phyloP scores from a whole-genome alignment of 2,797 vertebrate species.

The Gallinago nigripennis region DNA sequence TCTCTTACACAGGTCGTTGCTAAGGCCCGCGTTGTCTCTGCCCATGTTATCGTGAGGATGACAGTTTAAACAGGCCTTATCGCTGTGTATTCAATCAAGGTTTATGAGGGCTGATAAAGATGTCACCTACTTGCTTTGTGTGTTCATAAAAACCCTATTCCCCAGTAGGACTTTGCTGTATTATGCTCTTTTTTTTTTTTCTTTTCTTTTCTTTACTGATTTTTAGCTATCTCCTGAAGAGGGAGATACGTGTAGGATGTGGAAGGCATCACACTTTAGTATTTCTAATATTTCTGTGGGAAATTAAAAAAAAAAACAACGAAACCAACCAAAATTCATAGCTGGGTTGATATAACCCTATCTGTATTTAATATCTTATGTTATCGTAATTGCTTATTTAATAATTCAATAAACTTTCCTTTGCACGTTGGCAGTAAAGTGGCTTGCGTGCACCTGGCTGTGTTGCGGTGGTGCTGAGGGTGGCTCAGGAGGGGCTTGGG shows the following conservation, averaged over 20 bases:
- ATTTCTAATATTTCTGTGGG: background rate
- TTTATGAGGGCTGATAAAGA: slow-evolving; percentile 99
- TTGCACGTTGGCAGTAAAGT: slow-evolving; percentile 80
- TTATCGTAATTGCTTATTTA: slow-evolving; percentile 89
- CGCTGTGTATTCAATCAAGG: slow-evolving; percentile 95
- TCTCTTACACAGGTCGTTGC: slow-evolving; percentile 51
- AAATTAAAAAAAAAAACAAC: background rate
- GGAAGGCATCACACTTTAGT: background rate
- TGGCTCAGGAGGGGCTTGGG: slow-evolving; percentile 3
- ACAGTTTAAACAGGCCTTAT: slow-evolving; percentile 99
- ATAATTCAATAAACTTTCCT: slow-evolving; percentile 85
- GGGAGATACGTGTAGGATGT: background rate
- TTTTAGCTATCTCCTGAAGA: background rate
- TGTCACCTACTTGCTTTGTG: slow-evolving; percentile 81
- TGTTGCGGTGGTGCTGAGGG: slow-evolving; percentile 23
- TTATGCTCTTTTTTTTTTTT: background rate
- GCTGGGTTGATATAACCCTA: slow-evolving; percentile 71
- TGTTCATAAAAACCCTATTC: slow-evolving; percentile 82
- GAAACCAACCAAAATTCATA: background rate
- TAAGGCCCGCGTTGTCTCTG: slow-evolving; percentile 61
- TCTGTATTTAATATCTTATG: slow-evolving; percentile 83
- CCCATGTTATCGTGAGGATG: slow-evolving; percentile 89
- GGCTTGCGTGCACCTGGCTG: slow-evolving; percentile 69
- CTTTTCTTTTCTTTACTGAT: background rate
- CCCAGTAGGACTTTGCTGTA: slow-evolving; percentile 33